Evolutionary conservation across 30 jellyfish, hydroid and myxozoan genomes (phyloP).

Genomic region (Aurelia coerulea): DNA sequence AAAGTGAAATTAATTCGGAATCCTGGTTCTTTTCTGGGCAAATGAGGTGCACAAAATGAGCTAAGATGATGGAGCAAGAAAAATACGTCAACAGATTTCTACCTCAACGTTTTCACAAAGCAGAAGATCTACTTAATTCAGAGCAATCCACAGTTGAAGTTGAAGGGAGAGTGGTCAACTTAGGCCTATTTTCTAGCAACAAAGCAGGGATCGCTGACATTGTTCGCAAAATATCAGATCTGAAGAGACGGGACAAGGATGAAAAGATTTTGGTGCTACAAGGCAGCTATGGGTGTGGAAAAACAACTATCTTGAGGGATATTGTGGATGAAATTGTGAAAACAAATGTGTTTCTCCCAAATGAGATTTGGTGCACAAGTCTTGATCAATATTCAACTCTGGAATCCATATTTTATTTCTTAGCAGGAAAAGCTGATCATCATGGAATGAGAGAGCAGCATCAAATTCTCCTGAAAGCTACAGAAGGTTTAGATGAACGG

Average conservation of each 20-base stretch:
- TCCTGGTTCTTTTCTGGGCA: no score
- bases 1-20: no score
- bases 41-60: no score
- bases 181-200: not conserved
- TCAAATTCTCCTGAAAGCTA: constrained; percentile 9
- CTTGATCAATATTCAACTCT: constrained; percentile 8
- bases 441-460: constrained; percentile 32
- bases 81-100: not conserved
- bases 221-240: not conserved
- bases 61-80: no score
- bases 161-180: no score
- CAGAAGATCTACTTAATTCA: no score
- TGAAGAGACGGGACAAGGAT: not conserved
- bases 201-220: not conserved
- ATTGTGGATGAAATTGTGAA: constrained; percentile 2
- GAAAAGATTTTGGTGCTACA: constrained; percentile 12
- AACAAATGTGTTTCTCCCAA: not conserved
- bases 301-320: constrained; percentile 6
- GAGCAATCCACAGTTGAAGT: no score
- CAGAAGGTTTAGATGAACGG: not conserved
- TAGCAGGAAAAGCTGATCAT: constrained; percentile 39
- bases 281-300: constrained; percentile 54
- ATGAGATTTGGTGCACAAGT: constrained; percentile 12
- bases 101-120: not conserved
- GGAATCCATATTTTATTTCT: constrained; percentile 10